phyloP scores from a whole-genome alignment of 2,113 vertebrate genomes.

The Rhagologus leucostigma region DNA sequence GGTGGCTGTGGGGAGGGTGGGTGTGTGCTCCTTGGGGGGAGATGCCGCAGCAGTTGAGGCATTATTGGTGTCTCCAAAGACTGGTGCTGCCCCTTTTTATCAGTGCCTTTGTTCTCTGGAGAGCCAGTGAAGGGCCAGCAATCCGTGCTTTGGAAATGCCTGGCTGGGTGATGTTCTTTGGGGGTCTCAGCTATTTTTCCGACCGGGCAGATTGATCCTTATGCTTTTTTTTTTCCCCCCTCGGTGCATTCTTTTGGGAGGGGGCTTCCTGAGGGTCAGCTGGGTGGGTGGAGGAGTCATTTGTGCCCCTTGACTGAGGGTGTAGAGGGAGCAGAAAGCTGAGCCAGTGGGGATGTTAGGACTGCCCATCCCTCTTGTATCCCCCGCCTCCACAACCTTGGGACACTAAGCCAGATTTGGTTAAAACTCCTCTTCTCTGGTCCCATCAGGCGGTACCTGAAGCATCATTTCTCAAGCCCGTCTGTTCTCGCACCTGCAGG shows the following conservation, averaged over 20 bases:
- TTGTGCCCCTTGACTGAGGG: not conserved
- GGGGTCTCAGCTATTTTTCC: not conserved
- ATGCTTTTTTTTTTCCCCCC: not conserved
- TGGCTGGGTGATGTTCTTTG: not conserved
- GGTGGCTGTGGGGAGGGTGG: not conserved
- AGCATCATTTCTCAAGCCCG: not conserved
- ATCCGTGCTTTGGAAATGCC: not conserved
- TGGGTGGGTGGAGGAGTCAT: not conserved
- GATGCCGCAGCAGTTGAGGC: not conserved
- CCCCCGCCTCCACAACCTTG: rapidly evolving
- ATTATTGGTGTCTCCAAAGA: not conserved
- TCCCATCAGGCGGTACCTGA: not conserved
- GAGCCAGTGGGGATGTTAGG: rapidly evolving
- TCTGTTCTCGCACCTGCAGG: not conserved
- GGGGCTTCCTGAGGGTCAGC: not conserved
- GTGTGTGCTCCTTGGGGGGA: not conserved
- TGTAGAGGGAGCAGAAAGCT: not conserved
- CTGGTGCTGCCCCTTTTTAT: not conserved
- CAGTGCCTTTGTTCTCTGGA: not conserved
- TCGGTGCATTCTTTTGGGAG: not conserved
- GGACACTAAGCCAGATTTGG: not conserved
- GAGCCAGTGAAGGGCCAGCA: not conserved
- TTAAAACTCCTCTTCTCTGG: not conserved
- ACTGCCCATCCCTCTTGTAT: not conserved
- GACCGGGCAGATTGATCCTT: not conserved